A percentile compares a stretch with the other conserved stretches of the same genome.
phyloP scores from a whole-genome alignment of 2,888 invertebrate species.

The Melipona bicolor region DNA sequence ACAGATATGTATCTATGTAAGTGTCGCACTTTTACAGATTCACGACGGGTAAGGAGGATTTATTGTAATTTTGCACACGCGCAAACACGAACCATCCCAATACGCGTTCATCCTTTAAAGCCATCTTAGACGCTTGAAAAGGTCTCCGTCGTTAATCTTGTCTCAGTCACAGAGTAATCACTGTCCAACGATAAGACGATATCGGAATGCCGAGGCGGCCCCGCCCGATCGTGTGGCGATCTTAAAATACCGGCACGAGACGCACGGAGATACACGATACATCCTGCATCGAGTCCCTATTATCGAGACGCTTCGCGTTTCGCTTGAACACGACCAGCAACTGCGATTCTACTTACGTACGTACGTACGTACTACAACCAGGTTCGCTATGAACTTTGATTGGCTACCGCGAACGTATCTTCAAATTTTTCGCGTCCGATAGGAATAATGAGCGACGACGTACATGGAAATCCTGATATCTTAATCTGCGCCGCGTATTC shows the following conservation, averaged over 20 bases:
- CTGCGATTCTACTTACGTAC: background rate
- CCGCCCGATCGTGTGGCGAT: constrained; percentile 60
- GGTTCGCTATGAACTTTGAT: background rate
- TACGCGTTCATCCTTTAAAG: constrained; percentile 37
- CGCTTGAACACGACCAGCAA: constrained; percentile 27
- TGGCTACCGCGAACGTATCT: constrained; percentile 15
- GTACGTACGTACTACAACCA: background rate
- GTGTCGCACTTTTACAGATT: background rate
- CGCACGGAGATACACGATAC: constrained; percentile 56
- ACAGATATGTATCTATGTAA: background rate
- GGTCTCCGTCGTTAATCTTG: constrained; percentile 67
- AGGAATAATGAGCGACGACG: background rate
- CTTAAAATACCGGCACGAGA: constrained; percentile 64
- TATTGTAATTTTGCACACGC: constrained; percentile 14
- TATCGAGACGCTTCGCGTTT: constrained; percentile 50
- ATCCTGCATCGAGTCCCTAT: constrained; percentile 54
- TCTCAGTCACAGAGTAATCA: constrained; percentile 70
- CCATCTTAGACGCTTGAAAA: constrained; percentile 35
- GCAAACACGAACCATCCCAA: constrained; percentile 6
- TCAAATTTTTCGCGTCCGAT: background rate
- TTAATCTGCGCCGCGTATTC: background rate
- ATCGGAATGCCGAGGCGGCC: constrained; percentile 65
- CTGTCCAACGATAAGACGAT: constrained; percentile 69
- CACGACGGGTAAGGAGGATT: background rate
- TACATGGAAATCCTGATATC: background rate